phyloP scores from a whole-genome alignment of 2,888 invertebrate genomes.

The Listrodromus nycthemerus region DNA sequence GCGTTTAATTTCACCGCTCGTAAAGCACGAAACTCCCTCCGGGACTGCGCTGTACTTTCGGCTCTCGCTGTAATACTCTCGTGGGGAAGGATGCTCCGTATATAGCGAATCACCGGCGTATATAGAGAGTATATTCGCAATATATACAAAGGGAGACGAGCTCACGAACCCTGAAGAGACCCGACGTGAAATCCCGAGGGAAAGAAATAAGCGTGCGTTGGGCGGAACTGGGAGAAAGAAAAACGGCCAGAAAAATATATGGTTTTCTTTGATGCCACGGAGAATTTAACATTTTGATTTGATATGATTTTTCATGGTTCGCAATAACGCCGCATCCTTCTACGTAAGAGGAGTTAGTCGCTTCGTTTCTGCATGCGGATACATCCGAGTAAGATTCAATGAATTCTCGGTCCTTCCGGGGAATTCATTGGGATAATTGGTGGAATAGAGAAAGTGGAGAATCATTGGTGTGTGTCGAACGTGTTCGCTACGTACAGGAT shows the following conservation, averaged over 20 bases:
- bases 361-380: too few relatives aligned
- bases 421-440: constrained; percentile 9
- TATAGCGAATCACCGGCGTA: constrained; percentile 45
- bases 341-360: too few relatives aligned
- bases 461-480: constrained; percentile 29
- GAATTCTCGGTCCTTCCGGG: neutral
- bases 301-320: neutral
- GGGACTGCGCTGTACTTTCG: constrained; percentile 60
- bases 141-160: constrained; percentile 21
- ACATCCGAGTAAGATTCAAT: neutral
- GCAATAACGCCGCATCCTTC: neutral
- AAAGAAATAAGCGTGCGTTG: constrained; percentile 19
- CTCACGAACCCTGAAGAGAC: constrained; percentile 33
- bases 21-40: constrained; percentile 67
- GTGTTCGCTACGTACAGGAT: constrained; percentile 15
- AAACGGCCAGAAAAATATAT: constrained; percentile 17
- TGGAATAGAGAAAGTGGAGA: constrained; percentile 3
- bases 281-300: constrained; percentile 22
- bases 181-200: constrained; percentile 31
- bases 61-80: constrained; percentile 49
- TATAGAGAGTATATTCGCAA: constrained; percentile 41
- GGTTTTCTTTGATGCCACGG: constrained; percentile 13
- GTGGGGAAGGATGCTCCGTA: constrained; percentile 50
- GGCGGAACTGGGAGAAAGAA: constrained; percentile 23
- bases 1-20: constrained; percentile 73